Percentiles rank a stretch among this genome's conserved stretches.
phyloP scores from a whole-genome alignment of 2,797 vertebrate genomes.

The Tragelaphus eurycerus region DNA sequence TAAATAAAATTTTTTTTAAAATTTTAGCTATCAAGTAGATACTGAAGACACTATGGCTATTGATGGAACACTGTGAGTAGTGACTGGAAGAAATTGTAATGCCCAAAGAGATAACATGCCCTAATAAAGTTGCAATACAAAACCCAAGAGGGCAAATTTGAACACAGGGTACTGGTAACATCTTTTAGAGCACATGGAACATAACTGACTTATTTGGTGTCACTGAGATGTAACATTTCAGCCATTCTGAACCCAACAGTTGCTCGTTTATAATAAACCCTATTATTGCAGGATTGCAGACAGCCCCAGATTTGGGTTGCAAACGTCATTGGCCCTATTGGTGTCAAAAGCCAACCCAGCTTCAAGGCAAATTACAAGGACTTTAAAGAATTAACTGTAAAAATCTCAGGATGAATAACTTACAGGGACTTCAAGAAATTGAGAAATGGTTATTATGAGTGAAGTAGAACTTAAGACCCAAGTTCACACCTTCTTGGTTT shows the following conservation, averaged over 20 bases:
- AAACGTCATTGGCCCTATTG: neutral
- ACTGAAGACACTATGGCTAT: neutral
- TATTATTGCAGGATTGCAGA: neutral
- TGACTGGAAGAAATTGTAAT: neutral
- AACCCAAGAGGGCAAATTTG: neutral
- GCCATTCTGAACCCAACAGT: neutral
- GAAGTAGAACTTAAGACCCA: neutral
- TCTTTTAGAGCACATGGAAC: neutral
- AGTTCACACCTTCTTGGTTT: neutral
- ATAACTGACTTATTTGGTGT: neutral
- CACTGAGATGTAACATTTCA: neutral
- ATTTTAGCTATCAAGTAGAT: neutral
- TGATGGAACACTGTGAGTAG: neutral
- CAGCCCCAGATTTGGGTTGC: neutral
- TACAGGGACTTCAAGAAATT: neutral
- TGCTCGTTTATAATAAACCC: neutral
- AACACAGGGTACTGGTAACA: neutral
- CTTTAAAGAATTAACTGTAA: neutral
- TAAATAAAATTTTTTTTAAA: fast-evolving
- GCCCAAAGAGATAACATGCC: neutral
- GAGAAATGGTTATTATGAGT: neutral
- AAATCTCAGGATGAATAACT: neutral
- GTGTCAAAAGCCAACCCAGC: neutral
- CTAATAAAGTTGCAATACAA: neutral
- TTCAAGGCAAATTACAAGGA: neutral